Percentiles rank a stretch among this genome's conserved stretches.
phyloP scores from a whole-genome alignment of 1,140 invertebrate genomes.

The Euschistus heros region DNA sequence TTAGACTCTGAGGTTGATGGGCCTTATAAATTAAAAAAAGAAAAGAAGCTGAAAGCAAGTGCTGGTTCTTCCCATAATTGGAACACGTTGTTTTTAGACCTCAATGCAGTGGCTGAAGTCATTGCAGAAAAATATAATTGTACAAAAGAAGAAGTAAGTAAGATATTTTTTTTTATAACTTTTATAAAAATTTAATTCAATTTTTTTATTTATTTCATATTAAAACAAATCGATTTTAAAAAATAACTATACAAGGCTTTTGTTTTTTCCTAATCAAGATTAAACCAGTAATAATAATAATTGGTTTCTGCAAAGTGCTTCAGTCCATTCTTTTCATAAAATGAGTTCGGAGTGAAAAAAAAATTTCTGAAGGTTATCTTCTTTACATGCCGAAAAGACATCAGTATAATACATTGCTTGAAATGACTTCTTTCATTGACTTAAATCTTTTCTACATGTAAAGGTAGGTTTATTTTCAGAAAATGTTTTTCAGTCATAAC shows the following conservation, averaged over 20 bases:
- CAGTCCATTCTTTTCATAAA: too few relatives aligned
- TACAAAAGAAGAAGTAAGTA: conserved; percentile 67
- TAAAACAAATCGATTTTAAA: conserved; percentile 14
- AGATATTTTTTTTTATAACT: conserved; percentile 24
- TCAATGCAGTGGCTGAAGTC: conserved; percentile 86
- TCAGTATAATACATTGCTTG: too few relatives aligned
- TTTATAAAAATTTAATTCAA: conserved; percentile 15
- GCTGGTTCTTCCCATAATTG: conserved; percentile 81
- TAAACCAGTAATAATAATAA: too few relatives aligned
- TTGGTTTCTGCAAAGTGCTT: too few relatives aligned
- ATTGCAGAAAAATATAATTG: conserved; percentile 78
- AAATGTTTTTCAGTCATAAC: too few relatives aligned
- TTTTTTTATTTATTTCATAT: conserved; percentile 21
- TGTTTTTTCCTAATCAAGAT: too few relatives aligned
- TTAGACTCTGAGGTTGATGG: conserved; percentile 30
- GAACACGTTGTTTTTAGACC: conserved; percentile 92
- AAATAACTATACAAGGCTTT: conserved; percentile 14
- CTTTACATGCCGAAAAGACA: too few relatives aligned
- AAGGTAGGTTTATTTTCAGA: too few relatives aligned
- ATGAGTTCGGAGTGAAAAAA: too few relatives aligned
- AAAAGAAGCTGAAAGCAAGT: conserved; percentile 61
- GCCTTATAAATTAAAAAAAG: conserved; percentile 79
- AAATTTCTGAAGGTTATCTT: too few relatives aligned
- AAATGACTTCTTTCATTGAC: too few relatives aligned
- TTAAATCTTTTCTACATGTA: too few relatives aligned